phyloP scores from a whole-genome alignment of 2,888 invertebrate species.

The Ophion ellenae region DNA sequence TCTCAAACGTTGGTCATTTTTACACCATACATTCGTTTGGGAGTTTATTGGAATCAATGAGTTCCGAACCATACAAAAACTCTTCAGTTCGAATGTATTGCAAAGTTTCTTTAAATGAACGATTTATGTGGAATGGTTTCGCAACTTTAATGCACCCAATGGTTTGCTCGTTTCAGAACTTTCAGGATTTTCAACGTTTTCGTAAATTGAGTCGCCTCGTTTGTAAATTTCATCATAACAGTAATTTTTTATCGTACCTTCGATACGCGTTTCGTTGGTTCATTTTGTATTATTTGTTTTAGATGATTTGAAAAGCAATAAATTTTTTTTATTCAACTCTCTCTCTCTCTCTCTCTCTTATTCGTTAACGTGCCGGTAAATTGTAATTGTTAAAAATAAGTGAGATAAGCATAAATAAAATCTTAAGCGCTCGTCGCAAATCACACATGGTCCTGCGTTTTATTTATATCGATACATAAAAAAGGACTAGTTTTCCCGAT shows the following conservation, averaged over 20 bases:
- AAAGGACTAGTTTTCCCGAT: conserved; percentile 16
- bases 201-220: too few relatives aligned
- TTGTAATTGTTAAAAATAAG: neutral
- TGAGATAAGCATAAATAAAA: neutral
- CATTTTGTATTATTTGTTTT: neutral
- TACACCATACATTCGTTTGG: neutral
- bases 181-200: too few relatives aligned
- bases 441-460: neutral
- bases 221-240: too few relatives aligned
- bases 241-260: too few relatives aligned
- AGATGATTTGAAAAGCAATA: conserved; percentile 11
- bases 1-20: neutral
- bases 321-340: neutral
- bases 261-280: too few relatives aligned
- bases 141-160: neutral
- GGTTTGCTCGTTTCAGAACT: too few relatives aligned
- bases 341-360: neutral
- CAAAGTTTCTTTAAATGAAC: neutral
- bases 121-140: conserved; percentile 8
- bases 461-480: neutral
- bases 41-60: neutral
- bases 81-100: neutral
- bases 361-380: neutral
- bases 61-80: neutral
- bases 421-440: neutral